Conservation (phyloP, 1,140 invertebrate genomes). For the Drosophila miranda region DNA sequence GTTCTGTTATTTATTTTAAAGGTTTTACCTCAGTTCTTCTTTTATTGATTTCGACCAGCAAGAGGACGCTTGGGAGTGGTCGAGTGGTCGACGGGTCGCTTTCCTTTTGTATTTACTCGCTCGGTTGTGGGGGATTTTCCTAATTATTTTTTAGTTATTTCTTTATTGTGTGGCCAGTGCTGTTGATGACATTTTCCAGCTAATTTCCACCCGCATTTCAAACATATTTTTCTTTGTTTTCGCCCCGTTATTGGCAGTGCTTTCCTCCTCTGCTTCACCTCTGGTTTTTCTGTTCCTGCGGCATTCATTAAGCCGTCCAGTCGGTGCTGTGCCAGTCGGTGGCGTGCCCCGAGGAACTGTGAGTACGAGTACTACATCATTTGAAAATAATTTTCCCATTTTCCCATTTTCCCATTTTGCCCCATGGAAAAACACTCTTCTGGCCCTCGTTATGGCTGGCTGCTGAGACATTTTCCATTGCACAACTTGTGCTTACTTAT, state of each 20-base stretch:
- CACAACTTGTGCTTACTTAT: slow-evolving; percentile 66
- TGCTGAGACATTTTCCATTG: slow-evolving; percentile 53
- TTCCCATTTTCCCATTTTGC: slow-evolving; percentile 6
- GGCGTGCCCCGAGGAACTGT: slow-evolving; percentile 8
- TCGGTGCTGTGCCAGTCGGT: neutral
- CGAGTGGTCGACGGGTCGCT: neutral
- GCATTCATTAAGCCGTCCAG: slow-evolving; percentile 35
- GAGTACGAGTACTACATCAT: slow-evolving; percentile 29
- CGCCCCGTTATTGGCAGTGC: slow-evolving; percentile 53
- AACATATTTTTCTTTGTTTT: slow-evolving; percentile 24
- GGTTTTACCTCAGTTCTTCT: neutral
- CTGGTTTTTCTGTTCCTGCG: slow-evolving; percentile 18
- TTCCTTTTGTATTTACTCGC: slow-evolving; percentile 26
- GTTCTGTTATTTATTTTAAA: too few relatives aligned
- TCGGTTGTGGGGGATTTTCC: slow-evolving; percentile 5
- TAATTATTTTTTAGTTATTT: slow-evolving; percentile 16
- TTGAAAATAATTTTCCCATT: slow-evolving; percentile 23
- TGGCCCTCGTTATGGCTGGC: slow-evolving; percentile 2
- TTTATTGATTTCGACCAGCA: neutral
- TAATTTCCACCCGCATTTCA: slow-evolving; percentile 52
- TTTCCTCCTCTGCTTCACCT: slow-evolving; percentile 24
- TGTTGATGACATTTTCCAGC: slow-evolving; percentile 52
- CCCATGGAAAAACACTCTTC: slow-evolving; percentile 38
- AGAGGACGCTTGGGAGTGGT: too few relatives aligned
- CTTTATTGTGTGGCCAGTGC: neutral